These are phyloP conservation scores for Scelioninae gen. 1 DNA, from an alignment of 2,888 invertebrate genomes.

Conservation along the genomic window DNA sequence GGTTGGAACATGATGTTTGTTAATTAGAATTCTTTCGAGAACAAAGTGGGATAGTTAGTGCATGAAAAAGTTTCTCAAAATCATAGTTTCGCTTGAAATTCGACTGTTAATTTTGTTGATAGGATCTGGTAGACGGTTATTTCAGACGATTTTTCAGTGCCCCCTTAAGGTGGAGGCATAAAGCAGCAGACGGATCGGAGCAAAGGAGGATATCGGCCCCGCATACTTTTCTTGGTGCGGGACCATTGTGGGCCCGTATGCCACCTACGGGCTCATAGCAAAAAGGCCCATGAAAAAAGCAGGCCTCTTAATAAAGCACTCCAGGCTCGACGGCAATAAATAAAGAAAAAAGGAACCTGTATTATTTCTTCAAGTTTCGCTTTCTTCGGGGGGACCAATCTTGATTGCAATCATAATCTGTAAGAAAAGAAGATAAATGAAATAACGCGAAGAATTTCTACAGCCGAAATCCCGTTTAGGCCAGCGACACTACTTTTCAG, in stretches of 20 bases:
- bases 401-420: constrained; percentile 34
- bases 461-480: constrained; percentile 21
- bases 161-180: constrained; percentile 1
- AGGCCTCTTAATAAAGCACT: constrained; percentile 44
- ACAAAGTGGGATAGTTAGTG: no score
- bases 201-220: constrained; percentile 38
- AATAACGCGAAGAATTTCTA: constrained; percentile 1
- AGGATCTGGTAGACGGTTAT: constrained; percentile 30
- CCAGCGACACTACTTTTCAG: no score
- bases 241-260: constrained; percentile 44
- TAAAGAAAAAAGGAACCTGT: constrained; percentile 32
- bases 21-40: no score
- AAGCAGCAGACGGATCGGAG: constrained; percentile 5
- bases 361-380: constrained; percentile 27
- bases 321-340: constrained; percentile 25
- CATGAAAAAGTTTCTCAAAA: no score
- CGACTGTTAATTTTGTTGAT: no score
- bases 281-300: constrained; percentile 28
- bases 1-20: no score
- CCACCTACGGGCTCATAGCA: constrained; percentile 43
- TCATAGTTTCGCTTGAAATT: no score
- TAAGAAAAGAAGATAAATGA: constrained; percentile 29
- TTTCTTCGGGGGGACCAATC: constrained; percentile 12
- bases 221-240: constrained; percentile 43
- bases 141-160: constrained; percentile 18